Evolutionary conservation across 2,888 invertebrate genomes (phyloP), one percentile per base, ranked within the genome.

Genomic region (Leucania comma): DNA sequence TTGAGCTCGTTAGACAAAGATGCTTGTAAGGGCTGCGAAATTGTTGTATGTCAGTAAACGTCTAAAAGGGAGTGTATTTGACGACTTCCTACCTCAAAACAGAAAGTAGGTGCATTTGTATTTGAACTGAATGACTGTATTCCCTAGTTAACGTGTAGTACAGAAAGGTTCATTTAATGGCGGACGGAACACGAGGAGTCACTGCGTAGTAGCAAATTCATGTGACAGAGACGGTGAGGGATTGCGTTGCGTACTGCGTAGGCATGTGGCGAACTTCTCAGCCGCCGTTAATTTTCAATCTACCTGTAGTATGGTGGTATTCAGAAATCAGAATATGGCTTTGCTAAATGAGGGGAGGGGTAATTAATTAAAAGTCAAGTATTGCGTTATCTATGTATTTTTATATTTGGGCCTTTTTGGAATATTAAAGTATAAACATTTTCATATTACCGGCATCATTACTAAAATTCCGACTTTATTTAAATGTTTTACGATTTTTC

Each of bases 401-500:
- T 51, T 20, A 9, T 68, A 24, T 54, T 26, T 24, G 4, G 17
- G 14, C 4, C 24, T 54, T 24, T 46, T 64, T 50, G 9, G 22
- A 20, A 51, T 50, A 51, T 20, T 67, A 38, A 22, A 38, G 9
- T 14, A 32, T 20, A 64, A 20, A 65, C 3, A 24, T 5, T 42
- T 32, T 10, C n/a, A 17, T 61, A 32, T 32, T 69, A 24, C 10
- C 1, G 26, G 24, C n/a, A 51, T 9, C n/a, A 9, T 42, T 32
- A 29, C 29, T 57, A 32, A 4, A 61, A 71, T 50, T 56, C n/a
- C 32, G 14, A 54, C 22, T 29, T 62, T 63, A 75, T 42, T 77
- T n/a, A 57, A 58, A 32, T 57, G 24, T 53, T 74, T 62, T 73
- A 73, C 61, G 54, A 72, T 58, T 80, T 91, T 91, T 66, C 87